Evolutionary conservation across 2,113 vertebrate species (phyloP).

Genomic region (Stictonetta naevosa): DNA sequence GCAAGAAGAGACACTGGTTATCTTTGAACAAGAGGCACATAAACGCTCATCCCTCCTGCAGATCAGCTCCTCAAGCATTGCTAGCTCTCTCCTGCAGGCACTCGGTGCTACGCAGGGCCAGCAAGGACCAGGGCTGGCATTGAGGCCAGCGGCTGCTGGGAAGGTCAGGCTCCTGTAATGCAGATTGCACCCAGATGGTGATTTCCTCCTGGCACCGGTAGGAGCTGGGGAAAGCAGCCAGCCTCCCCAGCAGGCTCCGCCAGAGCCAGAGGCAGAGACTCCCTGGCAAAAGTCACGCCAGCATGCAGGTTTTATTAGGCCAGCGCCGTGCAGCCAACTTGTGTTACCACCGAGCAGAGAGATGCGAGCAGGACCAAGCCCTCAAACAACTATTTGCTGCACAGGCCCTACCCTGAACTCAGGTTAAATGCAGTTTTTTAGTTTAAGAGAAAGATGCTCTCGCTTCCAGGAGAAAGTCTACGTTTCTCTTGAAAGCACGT

Average conservation of each 20-base stretch:
- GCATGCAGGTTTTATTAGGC: not conserved
- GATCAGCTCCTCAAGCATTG: not conserved
- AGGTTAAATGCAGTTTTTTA: accelerated
- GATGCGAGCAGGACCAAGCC: not conserved
- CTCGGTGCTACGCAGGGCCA: not conserved
- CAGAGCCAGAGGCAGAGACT: conserved; percentile 25
- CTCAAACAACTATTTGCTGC: not conserved
- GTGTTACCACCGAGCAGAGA: not conserved
- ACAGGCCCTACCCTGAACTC: not conserved
- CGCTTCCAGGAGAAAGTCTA: not conserved
- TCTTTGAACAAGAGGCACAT: not conserved
- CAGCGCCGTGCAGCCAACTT: not conserved
- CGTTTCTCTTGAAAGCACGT: not conserved
- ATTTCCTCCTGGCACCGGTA: conserved; percentile 41
- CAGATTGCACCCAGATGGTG: conserved; percentile 47
- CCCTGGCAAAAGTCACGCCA: not conserved
- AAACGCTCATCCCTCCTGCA: not conserved
- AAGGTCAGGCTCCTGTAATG: not conserved
- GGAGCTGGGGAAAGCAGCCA: conserved; percentile 20
- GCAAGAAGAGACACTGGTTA: not conserved
- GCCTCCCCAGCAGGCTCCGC: not conserved
- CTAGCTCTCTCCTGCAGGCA: not conserved
- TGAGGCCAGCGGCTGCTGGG: not conserved
- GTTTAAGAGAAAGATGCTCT: not conserved
- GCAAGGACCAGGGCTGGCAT: not conserved